Percentiles rank a stretch among this genome's conserved stretches.
phyloP scores from a whole-genome alignment of 2,797 vertebrate genomes.

The Artibeus lituratus region DNA sequence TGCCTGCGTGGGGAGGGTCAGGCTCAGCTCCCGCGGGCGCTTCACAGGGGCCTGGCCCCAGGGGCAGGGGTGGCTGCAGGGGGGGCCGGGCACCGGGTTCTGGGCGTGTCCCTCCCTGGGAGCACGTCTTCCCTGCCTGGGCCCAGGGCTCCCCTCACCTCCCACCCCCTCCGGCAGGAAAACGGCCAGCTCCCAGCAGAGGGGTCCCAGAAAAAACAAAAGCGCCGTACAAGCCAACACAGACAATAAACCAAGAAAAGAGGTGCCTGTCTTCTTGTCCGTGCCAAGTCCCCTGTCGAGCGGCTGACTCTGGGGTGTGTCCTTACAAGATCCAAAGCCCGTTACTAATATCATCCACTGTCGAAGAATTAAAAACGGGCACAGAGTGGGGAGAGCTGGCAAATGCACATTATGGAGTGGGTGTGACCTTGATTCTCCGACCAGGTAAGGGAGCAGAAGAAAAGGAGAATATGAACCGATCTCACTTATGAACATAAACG shows the following conservation, averaged over 20 bases:
- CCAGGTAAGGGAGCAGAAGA: not conserved
- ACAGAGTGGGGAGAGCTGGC: not conserved
- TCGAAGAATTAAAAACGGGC: not conserved
- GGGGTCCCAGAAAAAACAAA: constrained; percentile 13
- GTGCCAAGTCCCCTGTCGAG: not conserved
- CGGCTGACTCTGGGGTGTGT: constrained; percentile 13
- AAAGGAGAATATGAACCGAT: not conserved
- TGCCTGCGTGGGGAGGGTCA: constrained; percentile 64
- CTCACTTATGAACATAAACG: not conserved
- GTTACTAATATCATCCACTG: not conserved
- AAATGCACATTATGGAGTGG: not conserved
- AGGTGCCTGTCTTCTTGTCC: not conserved
- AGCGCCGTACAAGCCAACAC: not conserved
- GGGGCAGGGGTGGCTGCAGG: not conserved
- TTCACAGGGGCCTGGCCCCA: not conserved
- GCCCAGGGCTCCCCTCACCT: not conserved
- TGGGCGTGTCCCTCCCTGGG: too few species aligned
- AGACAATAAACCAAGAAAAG: constrained; percentile 28
- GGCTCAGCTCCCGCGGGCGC: not conserved
- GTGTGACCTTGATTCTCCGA: not conserved
- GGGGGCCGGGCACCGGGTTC: not conserved
- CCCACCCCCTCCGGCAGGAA: not conserved
- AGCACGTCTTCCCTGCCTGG: not conserved
- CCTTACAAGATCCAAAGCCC: constrained; percentile 48
- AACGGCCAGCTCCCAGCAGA: constrained; percentile 31